Evolutionary conservation across 2,797 vertebrate genomes (phyloP).

Genomic region (Paramormyrops hopkinsi): DNA sequence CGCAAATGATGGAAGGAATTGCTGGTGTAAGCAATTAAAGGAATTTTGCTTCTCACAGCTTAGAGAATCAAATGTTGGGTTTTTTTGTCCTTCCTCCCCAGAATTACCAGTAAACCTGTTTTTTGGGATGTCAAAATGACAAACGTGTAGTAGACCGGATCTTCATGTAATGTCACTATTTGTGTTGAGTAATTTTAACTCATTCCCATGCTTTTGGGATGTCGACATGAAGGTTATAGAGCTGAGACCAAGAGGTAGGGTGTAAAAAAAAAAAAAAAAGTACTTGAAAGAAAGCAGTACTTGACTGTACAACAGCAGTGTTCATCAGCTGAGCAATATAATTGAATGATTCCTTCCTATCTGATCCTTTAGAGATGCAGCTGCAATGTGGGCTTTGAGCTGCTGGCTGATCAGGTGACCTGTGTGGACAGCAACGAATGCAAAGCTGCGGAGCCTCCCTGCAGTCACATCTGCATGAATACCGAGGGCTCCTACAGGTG

Average conservation of each 20-base stretch:
- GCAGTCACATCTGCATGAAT: conserved; percentile 79
- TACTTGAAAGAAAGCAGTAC: no score
- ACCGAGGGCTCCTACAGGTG: conserved; percentile 70
- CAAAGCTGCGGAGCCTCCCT: conserved; percentile 34
- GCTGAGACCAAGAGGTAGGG: neutral
- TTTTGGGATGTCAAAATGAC: neutral
- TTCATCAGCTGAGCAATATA: neutral
- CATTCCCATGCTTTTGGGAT: neutral
- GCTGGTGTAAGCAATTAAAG: neutral
- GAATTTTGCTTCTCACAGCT: neutral
- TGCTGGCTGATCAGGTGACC: conserved; percentile 39
- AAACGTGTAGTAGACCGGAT: neutral
- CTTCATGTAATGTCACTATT: neutral
- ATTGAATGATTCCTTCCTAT: neutral
- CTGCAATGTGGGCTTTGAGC: conserved; percentile 62
- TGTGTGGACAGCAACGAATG: conserved; percentile 81
- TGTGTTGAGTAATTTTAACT: neutral
- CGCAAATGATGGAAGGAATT: neutral
- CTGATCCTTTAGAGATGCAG: conserved; percentile 60
- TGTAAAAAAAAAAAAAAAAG: neutral
- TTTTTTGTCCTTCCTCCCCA: neutral
- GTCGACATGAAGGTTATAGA: neutral
- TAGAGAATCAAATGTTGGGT: no score
- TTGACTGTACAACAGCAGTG: neutral
- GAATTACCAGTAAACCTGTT: neutral